Conservation (phyloP, 2,888 invertebrate genomes). For the Athalia rosae region DNA sequence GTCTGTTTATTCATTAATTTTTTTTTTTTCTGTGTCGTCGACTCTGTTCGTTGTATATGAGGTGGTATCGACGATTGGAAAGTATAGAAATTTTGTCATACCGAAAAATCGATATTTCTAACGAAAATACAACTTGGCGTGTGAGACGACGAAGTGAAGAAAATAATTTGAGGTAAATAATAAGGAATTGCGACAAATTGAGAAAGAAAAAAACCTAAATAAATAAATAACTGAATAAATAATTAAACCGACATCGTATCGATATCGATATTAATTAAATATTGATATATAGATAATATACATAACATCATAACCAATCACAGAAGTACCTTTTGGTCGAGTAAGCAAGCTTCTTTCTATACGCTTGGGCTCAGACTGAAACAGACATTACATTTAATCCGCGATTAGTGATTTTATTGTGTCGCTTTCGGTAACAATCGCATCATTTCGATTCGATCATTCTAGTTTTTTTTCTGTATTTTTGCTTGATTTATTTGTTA, state of each 20-base stretch:
- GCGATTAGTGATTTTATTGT: constrained; percentile 60
- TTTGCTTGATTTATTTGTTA: neutral
- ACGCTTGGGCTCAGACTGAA: constrained; percentile 74
- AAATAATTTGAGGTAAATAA: neutral
- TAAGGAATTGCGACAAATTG: neutral
- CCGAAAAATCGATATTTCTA: neutral
- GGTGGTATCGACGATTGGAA: neutral
- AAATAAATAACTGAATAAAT: neutral
- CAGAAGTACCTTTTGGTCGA: constrained; percentile 73
- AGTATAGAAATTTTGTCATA: neutral
- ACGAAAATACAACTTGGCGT: constrained; percentile 33
- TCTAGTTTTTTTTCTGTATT: constrained; percentile 9
- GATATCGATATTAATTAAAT: constrained; percentile 53
- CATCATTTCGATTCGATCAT: neutral
- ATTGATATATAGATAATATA: constrained; percentile 58
- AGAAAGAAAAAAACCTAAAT: neutral
- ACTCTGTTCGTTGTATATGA: neutral
- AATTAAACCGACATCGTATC: constrained; percentile 12
- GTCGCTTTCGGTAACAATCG: neutral
- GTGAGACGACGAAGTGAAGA: neutral
- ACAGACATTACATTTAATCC: constrained; percentile 73
- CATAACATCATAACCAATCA: constrained; percentile 71
- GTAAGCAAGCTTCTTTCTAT: constrained; percentile 72
- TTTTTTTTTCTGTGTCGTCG: neutral
- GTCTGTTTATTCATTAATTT: neutral